A percentile compares a stretch with the other conserved stretches of the same genome.
These are phyloP conservation scores for Psilopogon haemacephalus DNA, from an alignment of 2,113 vertebrate species.

Conservation along the genomic window DNA sequence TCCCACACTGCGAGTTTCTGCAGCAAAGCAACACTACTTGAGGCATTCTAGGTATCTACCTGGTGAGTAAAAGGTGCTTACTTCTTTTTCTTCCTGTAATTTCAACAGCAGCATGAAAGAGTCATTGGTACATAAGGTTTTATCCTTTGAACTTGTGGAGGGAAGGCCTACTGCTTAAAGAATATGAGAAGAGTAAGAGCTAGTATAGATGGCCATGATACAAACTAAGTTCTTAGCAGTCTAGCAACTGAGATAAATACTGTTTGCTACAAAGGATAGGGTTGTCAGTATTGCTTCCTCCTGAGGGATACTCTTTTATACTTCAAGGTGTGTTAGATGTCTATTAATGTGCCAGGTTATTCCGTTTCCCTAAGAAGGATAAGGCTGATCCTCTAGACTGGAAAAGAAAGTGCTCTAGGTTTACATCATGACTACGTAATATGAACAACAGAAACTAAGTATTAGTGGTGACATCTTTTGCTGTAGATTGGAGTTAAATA, in stretches of 20 bases:
- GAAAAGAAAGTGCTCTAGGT: neutral
- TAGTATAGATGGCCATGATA: neutral
- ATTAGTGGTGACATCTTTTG: neutral
- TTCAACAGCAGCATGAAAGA: neutral
- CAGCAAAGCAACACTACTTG: slow-evolving; percentile 91
- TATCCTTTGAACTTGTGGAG: neutral
- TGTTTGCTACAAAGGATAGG: neutral
- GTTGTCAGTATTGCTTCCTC: neutral
- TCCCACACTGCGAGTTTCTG: slow-evolving; percentile 74
- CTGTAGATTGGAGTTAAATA: neutral
- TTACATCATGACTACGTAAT: neutral
- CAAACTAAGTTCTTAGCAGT: neutral
- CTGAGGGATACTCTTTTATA: neutral
- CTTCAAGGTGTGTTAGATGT: neutral
- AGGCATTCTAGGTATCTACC: slow-evolving; percentile 92
- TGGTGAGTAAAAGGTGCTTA: slow-evolving; percentile 74
- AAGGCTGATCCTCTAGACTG: neutral
- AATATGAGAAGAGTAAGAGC: neutral
- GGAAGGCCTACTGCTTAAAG: neutral
- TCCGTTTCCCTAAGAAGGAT: neutral
- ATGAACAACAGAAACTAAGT: neutral
- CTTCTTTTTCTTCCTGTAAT: neutral
- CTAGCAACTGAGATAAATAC: neutral
- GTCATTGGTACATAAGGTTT: neutral
- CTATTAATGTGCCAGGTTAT: neutral